Evolutionary conservation across 1,140 invertebrate genomes (phyloP), one percentile per base, ranked within the genome.

Genomic region (Drosophila leontia): DNA sequence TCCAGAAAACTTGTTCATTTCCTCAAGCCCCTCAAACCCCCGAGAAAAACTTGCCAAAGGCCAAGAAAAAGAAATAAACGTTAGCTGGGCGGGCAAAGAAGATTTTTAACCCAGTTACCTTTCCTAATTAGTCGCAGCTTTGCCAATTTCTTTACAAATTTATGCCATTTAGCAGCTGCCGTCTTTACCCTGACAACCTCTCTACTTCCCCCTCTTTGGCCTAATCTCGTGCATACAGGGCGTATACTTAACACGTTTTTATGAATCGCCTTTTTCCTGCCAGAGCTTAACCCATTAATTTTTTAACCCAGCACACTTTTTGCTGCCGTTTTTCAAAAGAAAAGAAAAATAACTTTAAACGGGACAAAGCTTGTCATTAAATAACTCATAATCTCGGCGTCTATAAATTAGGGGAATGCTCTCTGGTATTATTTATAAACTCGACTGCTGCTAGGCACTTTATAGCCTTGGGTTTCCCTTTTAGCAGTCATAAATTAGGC

Each of bases 401-500:
- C 63, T 45, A 65, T 53, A 37, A 67, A 67, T 70, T 37, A 53
- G 13, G 35, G 7, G 35, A 67, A 67, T 29, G n/a, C 50, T 17
- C 3, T 13, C 47, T 44, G 11, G 32, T 42, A 55, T 47, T 67
- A 47, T 47, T 56, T 47, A 69, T 57, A 37, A 15, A 32, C 59
- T 48, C 29, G 15, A 23, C 17, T 35, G 19, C 8, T 23, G 5
- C 26, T 13, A 29, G 47, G 32, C 41, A 59, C 58, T 37, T 37
- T 8, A 17, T 50, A 48, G 37, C 19, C 55, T n/a, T 41, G 34
- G 29, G 51, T 75, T 35, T 44, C 59, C 57, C 69, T 50, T 78
- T 78, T 70, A 70, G 51, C 59, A 67, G 79, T 61, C 70, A 80
- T 86, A 88, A 88, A 88, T 88, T 77, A 80, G 59, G 62, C 57